Base-by-base conservation (phyloP, 2,113 vertebrate genomes). In the Pagrus major region DNA sequence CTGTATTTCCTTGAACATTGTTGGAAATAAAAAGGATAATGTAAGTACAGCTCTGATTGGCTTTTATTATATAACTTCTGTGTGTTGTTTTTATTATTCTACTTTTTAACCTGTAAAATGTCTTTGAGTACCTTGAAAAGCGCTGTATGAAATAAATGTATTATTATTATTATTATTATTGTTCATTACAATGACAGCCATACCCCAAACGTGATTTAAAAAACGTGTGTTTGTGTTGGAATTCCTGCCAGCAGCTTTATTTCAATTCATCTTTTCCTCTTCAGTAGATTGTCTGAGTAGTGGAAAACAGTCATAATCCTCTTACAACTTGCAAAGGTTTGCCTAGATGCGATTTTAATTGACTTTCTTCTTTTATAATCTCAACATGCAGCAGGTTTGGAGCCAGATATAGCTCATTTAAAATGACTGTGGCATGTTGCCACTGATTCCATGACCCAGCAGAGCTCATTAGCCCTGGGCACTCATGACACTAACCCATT, bases 401-500 rank as follows among this genome's bases (percentile, higher is more conserved):
- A 23, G 46, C 41, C 61, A n/a, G n/a, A 42, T 21, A 1, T 15
- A 67, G 31, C 29, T 67, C 21, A 51, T 51, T 67, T 51, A 37
- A 68, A 68, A 54, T 11, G 49, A 47, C 49, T 54, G 23, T 31
- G 61, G 47, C 49, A 54, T 39, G 15, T 23, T 27, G 47, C 23
- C n/a, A 69, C 49, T 18, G 41, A 35, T 69, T 55, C 49, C n/a
- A 41, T 54, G 47, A 55, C 35, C 23, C 35, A 20, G 51, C 67
- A 70, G 51, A 27, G 67, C 49, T 54, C 23, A 55, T 70, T 70
- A 66, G 63, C 25, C 41, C 27, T 8, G 27, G 63, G 47, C 27
- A 31, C 6, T 39, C 35, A 39, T 39, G 20, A 60, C 6, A 60
- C n/a, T n/a, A 65, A 9, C 20, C 14, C 35, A 25, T 23, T 61